A percentile compares a stretch with the other conserved stretches of the same genome.
Evolutionary conservation across 1,140 invertebrate genomes (phyloP).

Genomic region (Planococcus citri): DNA sequence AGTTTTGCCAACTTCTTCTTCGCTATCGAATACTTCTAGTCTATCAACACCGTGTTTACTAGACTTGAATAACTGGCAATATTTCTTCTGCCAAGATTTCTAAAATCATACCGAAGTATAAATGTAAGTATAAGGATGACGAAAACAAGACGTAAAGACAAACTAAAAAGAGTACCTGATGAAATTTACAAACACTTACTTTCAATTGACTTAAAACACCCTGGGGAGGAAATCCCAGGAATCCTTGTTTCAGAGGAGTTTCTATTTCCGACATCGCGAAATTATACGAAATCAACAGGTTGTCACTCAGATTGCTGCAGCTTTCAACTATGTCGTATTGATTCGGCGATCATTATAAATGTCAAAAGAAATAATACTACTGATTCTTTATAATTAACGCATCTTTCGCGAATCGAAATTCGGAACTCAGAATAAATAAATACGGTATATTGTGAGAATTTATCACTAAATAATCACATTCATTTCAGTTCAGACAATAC

Average conservation of each 20-base stretch:
- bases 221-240: conserved; percentile 52
- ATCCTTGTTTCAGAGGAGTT: conserved; percentile 50
- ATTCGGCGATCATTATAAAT: no score
- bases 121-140: not conserved
- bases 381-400: no score
- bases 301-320: not conserved
- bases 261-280: conserved; percentile 46
- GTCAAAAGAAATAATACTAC: no score
- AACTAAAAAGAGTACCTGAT: not conserved
- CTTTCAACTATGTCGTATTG: no score
- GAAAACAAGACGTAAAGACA: not conserved
- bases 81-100: conserved; percentile 67
- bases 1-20: conserved; percentile 49
- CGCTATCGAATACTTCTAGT: conserved; percentile 67
- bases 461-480: no score
- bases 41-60: conserved; percentile 72
- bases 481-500: no score
- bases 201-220: conserved; percentile 43
- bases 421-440: no score
- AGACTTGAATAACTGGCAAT: conserved; percentile 59
- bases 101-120: conserved; percentile 36
- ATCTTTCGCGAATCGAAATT: no score
- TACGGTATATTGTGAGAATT: no score
- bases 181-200: conserved; percentile 34
- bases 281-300: not conserved